Evolutionary conservation across 2,113 vertebrate genomes (phyloP).

Genomic region (Dinomys branickii): DNA sequence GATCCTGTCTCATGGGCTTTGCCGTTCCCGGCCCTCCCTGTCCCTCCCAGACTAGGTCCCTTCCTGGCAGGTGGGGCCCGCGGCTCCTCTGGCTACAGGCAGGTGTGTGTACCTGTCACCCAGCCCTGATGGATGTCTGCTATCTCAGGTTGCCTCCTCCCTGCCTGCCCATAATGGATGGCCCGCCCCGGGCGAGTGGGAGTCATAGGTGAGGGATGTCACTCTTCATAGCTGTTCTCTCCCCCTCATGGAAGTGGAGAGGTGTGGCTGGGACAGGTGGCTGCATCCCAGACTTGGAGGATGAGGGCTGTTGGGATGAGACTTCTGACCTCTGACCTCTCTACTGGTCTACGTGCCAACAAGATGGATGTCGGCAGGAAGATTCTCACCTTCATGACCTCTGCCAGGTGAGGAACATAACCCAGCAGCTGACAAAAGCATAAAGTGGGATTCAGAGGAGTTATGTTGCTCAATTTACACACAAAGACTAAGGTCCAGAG

Average conservation of each 20-base stretch:
- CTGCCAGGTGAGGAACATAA: background rate
- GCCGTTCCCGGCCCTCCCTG: background rate
- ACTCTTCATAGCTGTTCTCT: background rate
- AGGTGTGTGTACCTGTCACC: constrained; percentile 72
- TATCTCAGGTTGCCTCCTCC: constrained; percentile 51
- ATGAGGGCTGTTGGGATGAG: background rate
- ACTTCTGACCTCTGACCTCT: constrained; percentile 57
- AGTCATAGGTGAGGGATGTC: constrained; percentile 10
- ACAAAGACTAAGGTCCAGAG: no score
- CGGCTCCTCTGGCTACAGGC: constrained; percentile 45
- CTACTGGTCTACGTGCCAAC: background rate
- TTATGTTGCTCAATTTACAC: background rate
- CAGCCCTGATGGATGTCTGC: constrained; percentile 69
- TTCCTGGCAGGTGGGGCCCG: constrained; percentile 22
- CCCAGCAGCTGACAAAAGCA: background rate
- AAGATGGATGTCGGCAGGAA: background rate
- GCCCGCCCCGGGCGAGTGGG: constrained; percentile 9
- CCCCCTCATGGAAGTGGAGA: background rate
- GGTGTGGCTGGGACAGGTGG: background rate
- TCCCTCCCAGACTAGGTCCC: constrained; percentile 32
- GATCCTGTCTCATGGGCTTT: constrained; percentile 56
- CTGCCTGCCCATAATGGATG: constrained; percentile 43
- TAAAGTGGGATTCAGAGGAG: background rate
- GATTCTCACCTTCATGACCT: background rate
- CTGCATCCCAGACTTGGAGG: background rate